Conservation (phyloP, 2,888 invertebrate species). For the Eilema sororculum region DNA sequence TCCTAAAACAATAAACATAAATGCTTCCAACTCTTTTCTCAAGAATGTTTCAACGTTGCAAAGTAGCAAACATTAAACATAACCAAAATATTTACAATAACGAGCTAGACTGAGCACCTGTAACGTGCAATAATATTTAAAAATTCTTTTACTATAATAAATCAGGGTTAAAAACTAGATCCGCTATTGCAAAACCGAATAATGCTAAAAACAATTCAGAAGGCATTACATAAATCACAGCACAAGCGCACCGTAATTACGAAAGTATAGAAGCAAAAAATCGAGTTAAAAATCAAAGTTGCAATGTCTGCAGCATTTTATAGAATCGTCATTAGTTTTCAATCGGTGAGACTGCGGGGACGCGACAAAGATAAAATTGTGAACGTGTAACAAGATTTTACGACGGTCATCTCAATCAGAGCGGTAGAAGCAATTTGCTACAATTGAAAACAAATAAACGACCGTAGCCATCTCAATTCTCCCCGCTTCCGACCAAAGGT, state of each 20-base stretch:
- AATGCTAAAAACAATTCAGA: constrained; percentile 27
- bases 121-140: constrained; percentile 9
- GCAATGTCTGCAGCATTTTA: constrained; percentile 43
- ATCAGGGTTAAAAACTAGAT: constrained; percentile 28
- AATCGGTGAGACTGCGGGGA: constrained; percentile 47
- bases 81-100: background rate
- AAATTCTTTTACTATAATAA: constrained; percentile 16
- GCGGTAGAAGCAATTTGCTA: constrained; percentile 71
- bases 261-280: constrained; percentile 37
- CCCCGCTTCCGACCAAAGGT: constrained; percentile 48
- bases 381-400: constrained; percentile 66
- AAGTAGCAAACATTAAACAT: background rate
- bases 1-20: background rate
- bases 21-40: background rate
- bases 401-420: constrained; percentile 73
- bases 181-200: constrained; percentile 20
- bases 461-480: constrained; percentile 61
- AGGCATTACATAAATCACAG: constrained; percentile 29
- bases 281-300: constrained; percentile 40
- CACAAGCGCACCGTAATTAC: constrained; percentile 42
- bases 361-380: constrained; percentile 61
- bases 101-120: background rate
- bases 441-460: constrained; percentile 81
- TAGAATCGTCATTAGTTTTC: constrained; percentile 53
- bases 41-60: background rate